These are phyloP conservation scores for Zootermopsis nevadensis DNA, from an alignment of 2,888 invertebrate species.

Conservation along the genomic window DNA sequence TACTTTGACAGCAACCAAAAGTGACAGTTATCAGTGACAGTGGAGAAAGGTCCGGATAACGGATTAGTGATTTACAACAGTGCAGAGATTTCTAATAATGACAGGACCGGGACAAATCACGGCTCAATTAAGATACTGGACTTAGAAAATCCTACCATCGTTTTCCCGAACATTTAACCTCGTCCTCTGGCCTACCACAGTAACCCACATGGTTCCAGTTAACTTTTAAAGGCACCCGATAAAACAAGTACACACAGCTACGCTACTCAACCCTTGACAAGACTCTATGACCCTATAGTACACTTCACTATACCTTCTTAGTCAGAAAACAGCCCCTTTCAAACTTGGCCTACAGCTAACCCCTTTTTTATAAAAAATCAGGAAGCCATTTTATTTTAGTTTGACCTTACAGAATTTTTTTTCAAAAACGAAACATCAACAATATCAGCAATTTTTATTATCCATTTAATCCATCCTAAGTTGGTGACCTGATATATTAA, in stretches of 20 bases:
- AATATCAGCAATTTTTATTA: conserved; percentile 11
- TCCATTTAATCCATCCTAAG: conserved; percentile 27
- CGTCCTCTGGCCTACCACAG: neutral
- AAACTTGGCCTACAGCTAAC: conserved; percentile 33
- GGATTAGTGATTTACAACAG: neutral
- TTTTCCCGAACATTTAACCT: neutral
- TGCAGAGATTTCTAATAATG: conserved; percentile 28
- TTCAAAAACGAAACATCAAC: neutral
- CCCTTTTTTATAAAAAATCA: conserved; percentile 21
- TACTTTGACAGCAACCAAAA: neutral
- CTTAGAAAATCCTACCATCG: conserved; percentile 8
- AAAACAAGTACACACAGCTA: neutral
- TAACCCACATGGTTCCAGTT: neutral
- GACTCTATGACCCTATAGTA: neutral
- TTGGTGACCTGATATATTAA: conserved; percentile 29
- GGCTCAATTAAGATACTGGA: neutral
- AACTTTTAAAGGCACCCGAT: neutral
- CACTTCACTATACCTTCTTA: neutral
- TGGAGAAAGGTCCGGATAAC: neutral
- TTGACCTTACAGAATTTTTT: conserved; percentile 29
- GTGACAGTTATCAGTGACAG: neutral
- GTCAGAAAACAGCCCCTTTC: neutral
- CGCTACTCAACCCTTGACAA: neutral
- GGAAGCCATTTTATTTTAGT: conserved; percentile 35
- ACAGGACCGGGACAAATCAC: conserved; percentile 32